Evolutionary conservation across 2,797 vertebrate species (phyloP).

Genomic region (Telmatherina bonti): DNA sequence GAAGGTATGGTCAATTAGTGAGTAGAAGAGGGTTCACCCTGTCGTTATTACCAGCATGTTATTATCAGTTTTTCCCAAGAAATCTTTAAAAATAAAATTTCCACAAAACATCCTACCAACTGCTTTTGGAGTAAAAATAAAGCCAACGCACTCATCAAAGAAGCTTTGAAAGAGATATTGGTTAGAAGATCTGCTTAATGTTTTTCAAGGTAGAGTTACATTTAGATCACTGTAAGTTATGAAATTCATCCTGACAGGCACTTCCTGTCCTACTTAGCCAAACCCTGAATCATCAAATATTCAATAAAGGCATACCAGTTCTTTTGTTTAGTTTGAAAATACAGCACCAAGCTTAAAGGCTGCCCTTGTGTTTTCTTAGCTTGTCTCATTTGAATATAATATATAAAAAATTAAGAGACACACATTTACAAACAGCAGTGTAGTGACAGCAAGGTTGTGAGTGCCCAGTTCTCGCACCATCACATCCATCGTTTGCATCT

Average conservation of each 20-base stretch:
- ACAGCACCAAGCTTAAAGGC: not conserved
- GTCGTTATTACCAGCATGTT: not conserved
- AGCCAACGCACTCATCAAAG: not conserved
- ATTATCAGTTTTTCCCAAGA: not conserved
- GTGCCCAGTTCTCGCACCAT: too few relatives aligned
- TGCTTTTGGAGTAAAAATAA: not conserved
- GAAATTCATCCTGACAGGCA: constrained; percentile 9
- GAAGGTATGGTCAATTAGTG: not conserved
- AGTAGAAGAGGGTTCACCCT: not conserved
- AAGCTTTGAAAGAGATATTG: not conserved
- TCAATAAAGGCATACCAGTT: not conserved
- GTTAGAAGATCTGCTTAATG: constrained; percentile 8
- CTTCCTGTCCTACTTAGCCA: constrained; percentile 42
- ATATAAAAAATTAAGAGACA: too few relatives aligned
- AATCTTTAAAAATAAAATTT: not conserved
- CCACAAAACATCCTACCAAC: not conserved
- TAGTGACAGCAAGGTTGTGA: not conserved
- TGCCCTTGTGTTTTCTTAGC: not conserved
- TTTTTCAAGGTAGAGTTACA: constrained; percentile 6
- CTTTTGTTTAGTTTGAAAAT: constrained; percentile 16
- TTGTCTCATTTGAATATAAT: too few relatives aligned
- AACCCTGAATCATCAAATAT: constrained; percentile 8
- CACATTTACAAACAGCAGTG: too few relatives aligned
- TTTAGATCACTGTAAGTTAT: constrained; percentile 21
- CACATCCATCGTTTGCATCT: too few relatives aligned